Conservation (phyloP, 2,888 invertebrate species). For the Microctonus aethiopoides region DNA sequence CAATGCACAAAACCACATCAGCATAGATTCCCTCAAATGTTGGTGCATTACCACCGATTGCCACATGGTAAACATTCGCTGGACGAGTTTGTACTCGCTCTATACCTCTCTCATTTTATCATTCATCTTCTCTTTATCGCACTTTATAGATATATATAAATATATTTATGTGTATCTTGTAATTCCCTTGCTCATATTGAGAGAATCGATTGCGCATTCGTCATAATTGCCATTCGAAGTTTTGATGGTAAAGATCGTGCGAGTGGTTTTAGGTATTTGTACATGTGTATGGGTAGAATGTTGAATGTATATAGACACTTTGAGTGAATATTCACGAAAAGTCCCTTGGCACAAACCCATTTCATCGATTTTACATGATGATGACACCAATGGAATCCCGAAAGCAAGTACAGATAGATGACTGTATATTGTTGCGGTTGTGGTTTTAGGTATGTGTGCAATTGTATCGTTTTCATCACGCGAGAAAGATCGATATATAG, state of each 20-base stretch:
- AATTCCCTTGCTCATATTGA: neutral
- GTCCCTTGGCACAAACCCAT: slow-evolving; percentile 1
- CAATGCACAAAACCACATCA: slow-evolving; percentile 29
- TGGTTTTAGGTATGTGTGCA: neutral
- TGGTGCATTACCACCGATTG: slow-evolving; percentile 39
- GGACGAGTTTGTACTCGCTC: slow-evolving; percentile 16
- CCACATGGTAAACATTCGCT: slow-evolving; percentile 20
- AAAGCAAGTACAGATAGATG: neutral
- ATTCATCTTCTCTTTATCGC: too few species aligned
- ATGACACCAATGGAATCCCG: neutral
- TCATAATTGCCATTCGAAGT: too few species aligned
- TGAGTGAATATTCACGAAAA: neutral
- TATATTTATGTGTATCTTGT: neutral
- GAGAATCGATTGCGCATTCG: neutral
- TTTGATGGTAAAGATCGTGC: too few species aligned
- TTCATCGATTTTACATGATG: slow-evolving; percentile 20
- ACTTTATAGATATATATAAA: too few species aligned
- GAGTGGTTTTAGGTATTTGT: neutral
- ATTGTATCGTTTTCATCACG: neutral
- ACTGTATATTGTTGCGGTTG: neutral
- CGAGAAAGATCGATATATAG: neutral
- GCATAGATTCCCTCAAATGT: slow-evolving; percentile 28
- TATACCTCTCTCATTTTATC: neutral
- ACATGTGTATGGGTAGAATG: too few species aligned
- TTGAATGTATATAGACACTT: too few species aligned